Evolutionary conservation across 2,797 vertebrate species (phyloP), one percentile per base, ranked within the genome.

Genomic region (Microctenopoma steveboyesi): DNA sequence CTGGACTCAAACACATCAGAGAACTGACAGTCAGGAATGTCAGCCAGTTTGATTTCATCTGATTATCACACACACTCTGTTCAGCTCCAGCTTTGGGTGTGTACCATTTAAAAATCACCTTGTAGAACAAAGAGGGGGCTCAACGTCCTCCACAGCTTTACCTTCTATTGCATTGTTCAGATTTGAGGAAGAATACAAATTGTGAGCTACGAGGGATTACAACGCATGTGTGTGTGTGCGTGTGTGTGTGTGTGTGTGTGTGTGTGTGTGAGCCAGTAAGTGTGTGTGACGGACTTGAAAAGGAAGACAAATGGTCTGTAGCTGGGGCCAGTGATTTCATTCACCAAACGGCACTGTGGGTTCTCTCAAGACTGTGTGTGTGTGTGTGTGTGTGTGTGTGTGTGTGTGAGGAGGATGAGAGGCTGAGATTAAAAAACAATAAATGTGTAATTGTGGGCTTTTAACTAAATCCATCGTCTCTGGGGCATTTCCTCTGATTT

Each of bases 301-400:
- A 72, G 79, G 64, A 83, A 85, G 74, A 86, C 69, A 88, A 87
- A 88, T 88, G 69, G 62, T 76, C 63, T 57, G 58, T 42, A 69
- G 45, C 66, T 67, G 80, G 72, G 57, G 57, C 65, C 74, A 79
- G 57, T 74, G 69, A 74, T 86, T 87, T 82, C 14, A 69, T 85
- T 80, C 76, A 76, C 68, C 50, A 78, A 83, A 83, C 65, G 58
- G 52, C 78, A 48, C 43, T 66, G 59, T 72, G 50, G 63, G 61
- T 67, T 68, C 64, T 71, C 33, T 55, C 52, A 12, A 50, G 43
- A 18, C 18, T 33, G 53, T 45, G 30, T 33, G 30, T 33, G 30
- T 5, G 30, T 33, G 30, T 5, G 30, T 33, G 30, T 3, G 9
- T 15, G 50, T 37, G 43, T 22, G 47, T 25, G 27, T 15, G 33